A percentile compares a stretch with the other conserved stretches of the same genome.
Conservation (phyloP, 2,113 vertebrate species). For the Vombatus ursinus region DNA sequence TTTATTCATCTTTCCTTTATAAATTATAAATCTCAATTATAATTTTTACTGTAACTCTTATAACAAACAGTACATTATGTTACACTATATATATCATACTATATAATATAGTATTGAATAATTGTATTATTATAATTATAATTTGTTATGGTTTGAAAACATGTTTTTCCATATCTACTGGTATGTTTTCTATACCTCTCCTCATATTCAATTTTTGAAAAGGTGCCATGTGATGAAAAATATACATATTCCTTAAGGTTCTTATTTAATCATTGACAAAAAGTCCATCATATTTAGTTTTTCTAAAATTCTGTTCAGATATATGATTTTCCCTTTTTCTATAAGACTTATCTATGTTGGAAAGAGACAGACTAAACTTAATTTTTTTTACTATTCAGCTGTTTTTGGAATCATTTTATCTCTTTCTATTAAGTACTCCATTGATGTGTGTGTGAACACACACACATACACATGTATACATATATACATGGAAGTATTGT, state of each 20-base stretch:
- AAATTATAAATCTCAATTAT: not conserved
- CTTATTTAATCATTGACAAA: not conserved
- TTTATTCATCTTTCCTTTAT: not conserved
- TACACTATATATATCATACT: not conserved
- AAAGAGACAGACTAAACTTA: not conserved
- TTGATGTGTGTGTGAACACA: not conserved
- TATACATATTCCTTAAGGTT: not conserved
- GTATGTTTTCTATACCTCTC: not conserved
- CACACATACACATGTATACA: too few species aligned
- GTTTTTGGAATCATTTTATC: not conserved
- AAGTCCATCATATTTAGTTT: not conserved
- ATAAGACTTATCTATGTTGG: not conserved
- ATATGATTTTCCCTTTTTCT: not conserved
- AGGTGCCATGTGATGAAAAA: not conserved
- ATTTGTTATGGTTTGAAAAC: not conserved
- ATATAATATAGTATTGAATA: not conserved
- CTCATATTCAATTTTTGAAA: not conserved
- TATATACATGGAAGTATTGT: not conserved
- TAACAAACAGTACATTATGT: too few species aligned
- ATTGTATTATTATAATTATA: not conserved
- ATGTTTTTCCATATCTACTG: not conserved
- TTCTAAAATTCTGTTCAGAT: not conserved
- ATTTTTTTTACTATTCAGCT: not conserved
- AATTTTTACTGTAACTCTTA: too few species aligned
- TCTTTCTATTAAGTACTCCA: not conserved